These are phyloP conservation scores for Champsocephalus gunnari DNA, from an alignment of 2,797 vertebrate genomes.

Conservation along the genomic window DNA sequence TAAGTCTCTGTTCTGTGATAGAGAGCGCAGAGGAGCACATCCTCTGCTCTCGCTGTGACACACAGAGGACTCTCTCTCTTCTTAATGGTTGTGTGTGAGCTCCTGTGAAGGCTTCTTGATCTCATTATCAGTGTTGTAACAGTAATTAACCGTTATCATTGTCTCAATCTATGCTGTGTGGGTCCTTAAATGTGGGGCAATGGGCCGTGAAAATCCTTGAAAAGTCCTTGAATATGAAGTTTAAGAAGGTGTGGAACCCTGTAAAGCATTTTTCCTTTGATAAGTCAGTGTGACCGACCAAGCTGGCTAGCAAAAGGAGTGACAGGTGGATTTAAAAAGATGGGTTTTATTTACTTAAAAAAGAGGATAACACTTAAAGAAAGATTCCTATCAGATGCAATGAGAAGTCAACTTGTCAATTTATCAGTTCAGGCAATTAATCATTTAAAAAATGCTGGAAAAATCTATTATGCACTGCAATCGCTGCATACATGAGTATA, in stretches of 20 bases:
- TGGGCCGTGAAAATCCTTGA: no score
- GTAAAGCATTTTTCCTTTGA: not conserved
- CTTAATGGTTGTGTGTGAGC: no score
- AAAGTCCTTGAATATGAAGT: no score
- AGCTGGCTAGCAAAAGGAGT: not conserved
- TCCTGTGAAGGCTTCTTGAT: no score
- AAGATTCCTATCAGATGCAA: not conserved
- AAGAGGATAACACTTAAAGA: not conserved
- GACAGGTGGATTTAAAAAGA: constrained; percentile 1
- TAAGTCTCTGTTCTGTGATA: no score
- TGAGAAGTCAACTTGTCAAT: not conserved
- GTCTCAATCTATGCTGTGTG: no score
- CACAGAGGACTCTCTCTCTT: no score
- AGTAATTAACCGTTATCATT: no score
- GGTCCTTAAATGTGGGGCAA: no score
- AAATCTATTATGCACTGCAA: not conserved
- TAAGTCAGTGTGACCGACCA: not conserved
- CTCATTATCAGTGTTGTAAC: no score
- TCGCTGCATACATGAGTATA: not conserved
- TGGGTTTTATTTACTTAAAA: not conserved
- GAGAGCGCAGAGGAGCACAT: no score
- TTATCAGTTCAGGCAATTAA: not conserved
- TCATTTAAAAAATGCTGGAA: not conserved
- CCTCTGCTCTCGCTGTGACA: no score
- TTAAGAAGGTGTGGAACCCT: not conserved